Evolutionary conservation across 2,113 vertebrate species (phyloP).

Genomic region (Columbina picui): DNA sequence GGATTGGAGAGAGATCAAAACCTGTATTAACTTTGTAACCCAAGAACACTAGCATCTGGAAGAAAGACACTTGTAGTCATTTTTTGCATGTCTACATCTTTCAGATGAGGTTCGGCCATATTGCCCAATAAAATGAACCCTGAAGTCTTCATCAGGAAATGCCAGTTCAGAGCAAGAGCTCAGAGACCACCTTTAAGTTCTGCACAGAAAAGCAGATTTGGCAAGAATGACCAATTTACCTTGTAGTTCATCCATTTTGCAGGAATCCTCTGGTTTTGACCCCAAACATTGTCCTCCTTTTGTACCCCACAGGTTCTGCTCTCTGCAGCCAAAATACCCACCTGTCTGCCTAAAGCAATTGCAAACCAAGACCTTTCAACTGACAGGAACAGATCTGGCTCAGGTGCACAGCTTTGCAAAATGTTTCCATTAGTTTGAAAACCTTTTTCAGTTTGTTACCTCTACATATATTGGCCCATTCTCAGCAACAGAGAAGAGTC

Average conservation of each 20-base stretch:
- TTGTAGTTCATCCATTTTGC: background rate
- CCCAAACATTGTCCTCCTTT: background rate
- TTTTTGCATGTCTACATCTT: background rate
- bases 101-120: background rate
- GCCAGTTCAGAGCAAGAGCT: background rate
- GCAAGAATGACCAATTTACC: background rate
- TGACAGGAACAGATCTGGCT: background rate
- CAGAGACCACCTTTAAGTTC: background rate
- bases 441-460: constrained; percentile 74
- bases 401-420: background rate
- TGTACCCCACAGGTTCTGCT: background rate
- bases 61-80: background rate
- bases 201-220: background rate
- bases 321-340: background rate
- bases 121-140: background rate
- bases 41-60: background rate
- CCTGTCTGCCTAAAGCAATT: background rate
- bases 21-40: background rate
- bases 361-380: background rate
- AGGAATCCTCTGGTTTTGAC: constrained; percentile 11
- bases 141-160: background rate
- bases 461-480: constrained; percentile 88
- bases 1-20: background rate
- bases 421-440: background rate
- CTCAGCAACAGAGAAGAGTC: constrained; percentile 82